Base-by-base conservation (phyloP, 2,113 vertebrate species). In the Tringa solitaria region DNA sequence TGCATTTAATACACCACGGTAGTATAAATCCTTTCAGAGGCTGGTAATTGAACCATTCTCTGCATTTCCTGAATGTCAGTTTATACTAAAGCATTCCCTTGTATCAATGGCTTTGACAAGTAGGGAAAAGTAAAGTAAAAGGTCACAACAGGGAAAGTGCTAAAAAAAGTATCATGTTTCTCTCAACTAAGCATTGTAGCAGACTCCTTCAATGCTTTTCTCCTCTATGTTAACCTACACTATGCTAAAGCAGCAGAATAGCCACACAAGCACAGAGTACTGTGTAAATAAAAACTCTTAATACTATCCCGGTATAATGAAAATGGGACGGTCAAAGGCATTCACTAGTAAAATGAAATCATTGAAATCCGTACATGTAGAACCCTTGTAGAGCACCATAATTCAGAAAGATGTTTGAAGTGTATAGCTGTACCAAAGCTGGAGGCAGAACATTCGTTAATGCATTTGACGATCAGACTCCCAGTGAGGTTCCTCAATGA, bases 331-430 rank as follows among this genome's bases (percentile, higher is more conserved):
- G 75, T 60, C 78, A 75, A 82, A 94, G 90, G 84, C 94, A 72
- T 95, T 92, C 59, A 30, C 69, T 89, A 84, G 67, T 33, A 35
- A 81, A 87, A 45, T 30, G 22, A 48, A 48, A 89, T 67, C 63
- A 37, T 0, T 69, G 88, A 91, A 88, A 57, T 69, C 89, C 84
- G 82, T 56, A 61, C 48, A 48, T 64, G n/a, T 61, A 86, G 95
- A 96, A 96, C 90, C 95, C 72, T 92, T 80, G 76, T 76, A 95
- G 90, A 98, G 98, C 98, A 98, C 98, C 98, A 97, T 98, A 96
- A 93, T 93, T 97, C 93, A 86, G 87, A 80, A 84, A 13, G 81
- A 59, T 81, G 75, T 94, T 76, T 60, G 63, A 94, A 95, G 65
- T 57, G 89, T 39, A 26, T 2, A 74, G 75, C 78, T 92, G 83